Evolutionary conservation across 2,797 vertebrate species (phyloP).

Genomic region (Emys orbicularis): DNA sequence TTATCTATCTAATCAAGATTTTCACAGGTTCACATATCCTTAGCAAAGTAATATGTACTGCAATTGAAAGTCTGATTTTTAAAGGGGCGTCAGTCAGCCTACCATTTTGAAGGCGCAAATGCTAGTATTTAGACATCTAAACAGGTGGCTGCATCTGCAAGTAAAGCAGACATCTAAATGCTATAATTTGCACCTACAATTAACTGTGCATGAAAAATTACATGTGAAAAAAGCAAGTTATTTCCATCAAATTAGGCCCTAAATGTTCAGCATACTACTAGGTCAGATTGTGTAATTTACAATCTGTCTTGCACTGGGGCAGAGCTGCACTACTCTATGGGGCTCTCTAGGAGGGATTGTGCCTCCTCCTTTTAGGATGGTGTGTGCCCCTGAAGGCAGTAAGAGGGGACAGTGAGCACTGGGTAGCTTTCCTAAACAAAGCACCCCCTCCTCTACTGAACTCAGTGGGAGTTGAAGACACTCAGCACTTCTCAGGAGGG

Average conservation of each 20-base stretch:
- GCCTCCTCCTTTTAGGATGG: neutral
- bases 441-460: neutral
- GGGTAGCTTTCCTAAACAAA: neutral
- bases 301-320: neutral
- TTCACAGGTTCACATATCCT: neutral
- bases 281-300: neutral
- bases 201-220: neutral
- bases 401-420: neutral
- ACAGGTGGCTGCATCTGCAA: neutral
- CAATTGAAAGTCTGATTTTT: neutral
- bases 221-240: neutral
- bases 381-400: rapidly evolving
- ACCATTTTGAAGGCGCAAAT: slow-evolving; percentile 5
- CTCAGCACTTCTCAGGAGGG: neutral
- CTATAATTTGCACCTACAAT: neutral
- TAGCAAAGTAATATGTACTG: neutral
- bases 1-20: neutral
- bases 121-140: neutral
- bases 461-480: neutral
- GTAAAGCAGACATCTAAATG: neutral
- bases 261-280: neutral
- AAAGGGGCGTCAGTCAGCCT: neutral
- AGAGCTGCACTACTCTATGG: neutral
- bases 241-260: neutral
- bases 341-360: neutral